Percentiles rank a stretch among this genome's conserved stretches.
These are phyloP conservation scores for Amphiprion percula DNA, from an alignment of 2,113 vertebrate genomes.

Conservation along the genomic window DNA sequence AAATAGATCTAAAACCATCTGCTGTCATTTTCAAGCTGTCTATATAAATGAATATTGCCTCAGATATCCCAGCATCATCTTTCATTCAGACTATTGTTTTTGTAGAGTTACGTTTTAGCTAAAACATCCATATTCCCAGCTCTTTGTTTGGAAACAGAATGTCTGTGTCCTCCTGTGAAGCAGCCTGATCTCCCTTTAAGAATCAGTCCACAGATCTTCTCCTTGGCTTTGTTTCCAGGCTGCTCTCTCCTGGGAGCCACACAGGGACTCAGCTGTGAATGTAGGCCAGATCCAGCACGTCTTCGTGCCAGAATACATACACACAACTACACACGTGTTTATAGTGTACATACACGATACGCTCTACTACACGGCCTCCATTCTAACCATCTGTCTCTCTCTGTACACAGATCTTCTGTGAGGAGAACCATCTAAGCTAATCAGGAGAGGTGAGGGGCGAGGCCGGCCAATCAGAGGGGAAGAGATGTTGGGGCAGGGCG, in stretches of 20 bases:
- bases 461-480: constrained; percentile 55
- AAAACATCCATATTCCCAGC: too few species aligned
- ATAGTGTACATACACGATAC: constrained; percentile 19
- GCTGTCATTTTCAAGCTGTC: too few species aligned
- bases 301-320: constrained; percentile 19
- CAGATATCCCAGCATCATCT: too few species aligned
- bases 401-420: constrained; percentile 59
- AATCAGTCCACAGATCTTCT: constrained; percentile 15
- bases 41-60: too few species aligned
- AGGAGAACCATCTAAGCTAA: constrained; percentile 49
- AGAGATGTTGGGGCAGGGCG: constrained; percentile 86
- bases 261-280: constrained; percentile 70
- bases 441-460: constrained; percentile 46
- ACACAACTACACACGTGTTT: constrained; percentile 13
- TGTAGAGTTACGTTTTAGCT: too few species aligned
- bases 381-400: constrained; percentile 43
- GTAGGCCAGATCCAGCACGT: constrained; percentile 63
- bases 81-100: too few species aligned
- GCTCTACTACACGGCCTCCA: not conserved
- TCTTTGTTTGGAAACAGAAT: too few species aligned
- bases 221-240: constrained; percentile 35
- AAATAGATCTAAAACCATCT: too few species aligned
- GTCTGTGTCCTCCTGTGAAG: too few species aligned
- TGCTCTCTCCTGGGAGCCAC: constrained; percentile 44
- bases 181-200: constrained; percentile 14